Base-by-base conservation (phyloP, 2,888 invertebrate genomes). In the Noctua fimbriata region DNA sequence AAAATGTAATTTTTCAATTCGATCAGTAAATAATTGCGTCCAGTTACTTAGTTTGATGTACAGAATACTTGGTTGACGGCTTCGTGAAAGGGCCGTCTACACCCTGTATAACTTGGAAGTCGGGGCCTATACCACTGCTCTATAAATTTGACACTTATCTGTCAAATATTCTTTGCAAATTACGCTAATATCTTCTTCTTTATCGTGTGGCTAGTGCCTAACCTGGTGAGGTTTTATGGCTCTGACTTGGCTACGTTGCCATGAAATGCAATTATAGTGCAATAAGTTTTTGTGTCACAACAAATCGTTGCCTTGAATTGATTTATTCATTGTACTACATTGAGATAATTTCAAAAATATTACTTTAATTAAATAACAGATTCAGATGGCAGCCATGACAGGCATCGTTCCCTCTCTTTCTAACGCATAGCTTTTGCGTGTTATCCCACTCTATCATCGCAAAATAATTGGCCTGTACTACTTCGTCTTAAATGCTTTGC, bases 321-420 rank as follows among this genome's bases (percentile, higher is more conserved):
- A 75, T 81, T 73, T 73, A 85, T 82, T 36, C 69, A 75, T 88
- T 80, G 88, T 72, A 84, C 72, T 66, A 84, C 84, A 84, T 79
- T 70, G 69, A 87, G 74, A 84, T 84, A 87, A 67, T 74, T 66
- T 84, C 21, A 58, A 87, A 84, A 73, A 74, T 47, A 72, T 71
- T 21, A 69, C 44, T 74, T 52, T 78, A 47, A 32, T 82, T 67
- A 36, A 73, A 69, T 67, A 60, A 60, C 79, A 65, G 67, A 24
- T 69, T 24, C 49, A 49, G 69, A 72, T 73, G 52, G n/a, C 24
- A 41, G 47, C 49, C 9, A 49, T 60, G 14, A 82, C 47, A 63
- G 36, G 41, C 66, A 66, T n/a, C 24, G 36, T 55, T 65, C 36
- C 44, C 5, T 82, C 47, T 52, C 60, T 69, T 47, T 81, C 66